Evolutionary conservation across 2,797 vertebrate species (phyloP).

Genomic region (Mormyrops boulengeri): DNA sequence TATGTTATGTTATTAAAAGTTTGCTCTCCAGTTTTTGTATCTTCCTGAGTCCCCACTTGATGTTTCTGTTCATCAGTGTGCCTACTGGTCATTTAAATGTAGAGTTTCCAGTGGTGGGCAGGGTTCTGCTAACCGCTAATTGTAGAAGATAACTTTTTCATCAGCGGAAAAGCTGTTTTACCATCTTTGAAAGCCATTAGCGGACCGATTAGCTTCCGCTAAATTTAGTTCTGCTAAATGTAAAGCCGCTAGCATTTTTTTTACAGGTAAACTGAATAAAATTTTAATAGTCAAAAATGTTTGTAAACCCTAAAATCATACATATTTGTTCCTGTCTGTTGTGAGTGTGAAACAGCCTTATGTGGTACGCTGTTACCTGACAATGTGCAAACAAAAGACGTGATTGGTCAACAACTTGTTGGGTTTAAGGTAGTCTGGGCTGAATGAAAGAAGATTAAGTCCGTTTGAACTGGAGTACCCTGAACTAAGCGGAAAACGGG

Average conservation of each 20-base stretch:
- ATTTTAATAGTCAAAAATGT: not conserved
- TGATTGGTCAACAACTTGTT: not conserved
- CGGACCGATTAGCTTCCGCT: not conserved
- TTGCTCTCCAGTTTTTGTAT: not conserved
- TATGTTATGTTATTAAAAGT: conserved; percentile 11
- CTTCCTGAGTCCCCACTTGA: not conserved
- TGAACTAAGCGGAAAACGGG: not conserved
- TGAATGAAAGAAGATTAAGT: not conserved
- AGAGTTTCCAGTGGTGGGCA: not conserved
- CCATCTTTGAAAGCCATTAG: not conserved
- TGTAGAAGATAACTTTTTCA: not conserved
- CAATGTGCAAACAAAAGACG: not conserved
- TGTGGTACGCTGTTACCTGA: not conserved
- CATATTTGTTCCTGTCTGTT: not conserved
- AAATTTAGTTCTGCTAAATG: not conserved
- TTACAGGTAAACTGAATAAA: not conserved
- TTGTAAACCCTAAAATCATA: not conserved
- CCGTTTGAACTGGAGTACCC: not conserved
- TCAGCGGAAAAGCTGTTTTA: not conserved
- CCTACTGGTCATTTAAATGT: not conserved
- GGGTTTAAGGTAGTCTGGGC: not conserved
- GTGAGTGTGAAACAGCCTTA: not conserved
- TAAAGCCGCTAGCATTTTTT: not conserved
- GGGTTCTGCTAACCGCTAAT: not conserved
- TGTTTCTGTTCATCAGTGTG: not conserved